Percentiles rank a stretch among this genome's conserved stretches.
Evolutionary conservation across 2,113 vertebrate species (phyloP).

Genomic region (Pteropus alecto): DNA sequence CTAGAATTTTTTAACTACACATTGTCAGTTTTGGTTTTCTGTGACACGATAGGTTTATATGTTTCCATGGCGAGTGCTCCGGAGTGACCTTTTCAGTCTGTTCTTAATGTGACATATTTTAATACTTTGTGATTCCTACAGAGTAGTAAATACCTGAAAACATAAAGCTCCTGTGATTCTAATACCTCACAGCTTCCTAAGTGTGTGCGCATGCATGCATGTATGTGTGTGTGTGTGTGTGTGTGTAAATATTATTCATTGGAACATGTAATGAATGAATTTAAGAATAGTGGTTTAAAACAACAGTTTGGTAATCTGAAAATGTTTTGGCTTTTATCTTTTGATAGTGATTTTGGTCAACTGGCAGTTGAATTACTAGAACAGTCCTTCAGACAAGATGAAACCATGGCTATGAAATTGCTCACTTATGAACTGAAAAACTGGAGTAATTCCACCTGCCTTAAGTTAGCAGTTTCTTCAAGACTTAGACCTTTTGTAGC

Average conservation of each 20-base stretch:
- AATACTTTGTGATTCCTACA: not conserved
- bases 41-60: not conserved
- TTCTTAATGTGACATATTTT: not conserved
- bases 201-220: not conserved
- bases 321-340: conserved; percentile 47
- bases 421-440: conserved; percentile 98
- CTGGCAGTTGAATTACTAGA: conserved; percentile 96
- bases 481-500: conserved; percentile 95
- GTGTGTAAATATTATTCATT: conserved; percentile 22
- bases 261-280: not conserved
- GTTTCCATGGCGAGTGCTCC: not conserved
- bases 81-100: not conserved
- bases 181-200: not conserved
- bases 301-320: not conserved
- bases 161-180: not conserved
- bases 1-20: not conserved
- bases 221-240: not conserved
- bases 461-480: conserved; percentile 97
- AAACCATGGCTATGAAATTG: conserved; percentile 99
- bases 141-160: not conserved
- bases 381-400: conserved; percentile 97
- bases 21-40: not conserved
- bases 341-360: conserved; percentile 93
- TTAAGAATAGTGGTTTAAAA: conserved; percentile 24
- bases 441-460: conserved; percentile 98